Base-by-base conservation (phyloP, 30 jellyfish, hydroid and myxozoan genomes). In the Aurelia coerulea region DNA sequence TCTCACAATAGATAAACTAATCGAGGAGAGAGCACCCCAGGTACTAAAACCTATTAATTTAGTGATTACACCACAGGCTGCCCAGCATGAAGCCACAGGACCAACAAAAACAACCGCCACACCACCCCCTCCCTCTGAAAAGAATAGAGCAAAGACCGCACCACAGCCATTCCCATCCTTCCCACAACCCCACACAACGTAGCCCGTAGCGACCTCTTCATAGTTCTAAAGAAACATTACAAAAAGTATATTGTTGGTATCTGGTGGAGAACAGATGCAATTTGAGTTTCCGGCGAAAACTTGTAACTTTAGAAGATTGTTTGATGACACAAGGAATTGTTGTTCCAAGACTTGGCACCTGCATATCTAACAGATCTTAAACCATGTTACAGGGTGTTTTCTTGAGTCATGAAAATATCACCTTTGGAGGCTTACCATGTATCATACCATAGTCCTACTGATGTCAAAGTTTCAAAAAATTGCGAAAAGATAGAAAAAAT, bases 191-290 rank as follows among this genome's bases (percentile, higher is more conserved):
- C 29, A 23, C 29, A 23, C 29, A 23, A 23, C 66, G 66, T 17
- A 56, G 66, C 66, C 66, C 17, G 17, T 11, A 56, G 66, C 17
- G 66, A 56, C 66, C 13, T 56, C 66, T 56, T 56, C 66, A 56
- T 56, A 56, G 66, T 56, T 17, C 66, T 56, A 17, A 13, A 13
- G 17, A 56, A 17, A 56, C 13, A 17, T 56, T 56, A 56, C 16
- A 56, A 56, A 56, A 56, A 56, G 13, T 56, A 13, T 56, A 56
- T 56, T 56, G 66, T 17, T 11, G 66, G 66, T 56, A 56, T 56
- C 66, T 56, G 66, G 66, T 56, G 66, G 66, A 56, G 66, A 56
- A 56, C 66, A 56, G 66, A 56, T 56, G 66, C 17, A 56, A 56
- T 56, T 56, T 56, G 13, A 56, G 66, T 56, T 56, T 56, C 66